These are phyloP conservation scores for Asarcornis scutulata DNA, from an alignment of 2,113 vertebrate species.

Conservation along the genomic window DNA sequence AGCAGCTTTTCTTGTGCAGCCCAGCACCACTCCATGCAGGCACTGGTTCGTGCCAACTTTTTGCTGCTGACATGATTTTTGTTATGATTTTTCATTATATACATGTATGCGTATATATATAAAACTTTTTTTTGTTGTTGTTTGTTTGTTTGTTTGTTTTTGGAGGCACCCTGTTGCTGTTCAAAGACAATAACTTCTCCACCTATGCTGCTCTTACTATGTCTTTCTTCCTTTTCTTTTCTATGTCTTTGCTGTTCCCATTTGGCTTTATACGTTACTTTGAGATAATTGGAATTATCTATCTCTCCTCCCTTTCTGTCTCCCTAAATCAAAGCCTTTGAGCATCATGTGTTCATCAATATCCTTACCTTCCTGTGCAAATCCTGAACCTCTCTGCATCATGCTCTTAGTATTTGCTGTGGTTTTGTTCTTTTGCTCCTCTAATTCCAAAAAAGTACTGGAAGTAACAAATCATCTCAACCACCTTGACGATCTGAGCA, in stretches of 20 bases:
- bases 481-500: neutral
- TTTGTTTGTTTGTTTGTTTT: too few relatives aligned
- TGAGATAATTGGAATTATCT: neutral
- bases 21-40: constrained; percentile 31
- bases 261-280: neutral
- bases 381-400: neutral
- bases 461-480: neutral
- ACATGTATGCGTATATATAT: too few relatives aligned
- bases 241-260: accelerated
- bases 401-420: neutral
- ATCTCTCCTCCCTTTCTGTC: neutral
- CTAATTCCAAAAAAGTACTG: neutral
- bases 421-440: neutral
- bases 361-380: neutral
- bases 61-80: constrained; percentile 5
- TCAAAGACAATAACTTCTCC: neutral
- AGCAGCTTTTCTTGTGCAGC: constrained; percentile 57
- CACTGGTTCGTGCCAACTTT: constrained; percentile 12
- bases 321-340: neutral
- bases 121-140: too few relatives aligned
- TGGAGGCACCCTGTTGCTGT: neutral
- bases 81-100: neutral
- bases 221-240: neutral
- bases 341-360: neutral
- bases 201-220: neutral